A percentile compares a stretch with the other conserved stretches of the same genome.
phyloP scores from a whole-genome alignment of 1,140 invertebrate genomes.

The Atta texana region DNA sequence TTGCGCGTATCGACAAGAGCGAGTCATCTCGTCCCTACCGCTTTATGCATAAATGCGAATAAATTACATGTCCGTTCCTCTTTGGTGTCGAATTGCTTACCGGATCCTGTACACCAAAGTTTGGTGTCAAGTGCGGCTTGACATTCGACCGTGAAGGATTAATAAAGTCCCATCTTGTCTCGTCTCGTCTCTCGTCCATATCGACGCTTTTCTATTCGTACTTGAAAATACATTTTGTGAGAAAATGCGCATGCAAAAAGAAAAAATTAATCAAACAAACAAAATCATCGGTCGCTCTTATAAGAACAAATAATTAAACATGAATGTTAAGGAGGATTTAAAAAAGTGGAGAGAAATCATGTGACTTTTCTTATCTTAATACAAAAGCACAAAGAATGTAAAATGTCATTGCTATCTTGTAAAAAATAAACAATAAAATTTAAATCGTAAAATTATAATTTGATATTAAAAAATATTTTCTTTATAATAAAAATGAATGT shows the following conservation, averaged over 20 bases:
- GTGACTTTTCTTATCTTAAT: too few species aligned
- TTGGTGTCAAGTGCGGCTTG: constrained; percentile 19
- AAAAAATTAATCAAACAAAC: neutral
- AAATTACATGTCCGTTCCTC: constrained; percentile 44
- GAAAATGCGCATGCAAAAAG: neutral
- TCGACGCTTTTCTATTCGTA: neutral
- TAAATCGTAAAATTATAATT: too few species aligned
- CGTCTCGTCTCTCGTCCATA: neutral
- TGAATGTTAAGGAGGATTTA: too few species aligned
- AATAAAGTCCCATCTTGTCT: constrained; percentile 36
- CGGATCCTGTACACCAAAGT: constrained; percentile 43
- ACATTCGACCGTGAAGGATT: constrained; percentile 44
- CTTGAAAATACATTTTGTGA: neutral
- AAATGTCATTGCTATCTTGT: too few species aligned
- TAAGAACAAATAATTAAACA: neutral
- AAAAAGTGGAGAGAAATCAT: too few species aligned
- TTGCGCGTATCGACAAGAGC: neutral
- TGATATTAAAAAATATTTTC: too few species aligned
- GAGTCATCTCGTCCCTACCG: constrained; percentile 8
- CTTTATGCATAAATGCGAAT: constrained; percentile 53
- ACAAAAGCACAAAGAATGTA: too few species aligned
- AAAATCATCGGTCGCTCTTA: neutral
- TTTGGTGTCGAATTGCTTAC: constrained; percentile 42
- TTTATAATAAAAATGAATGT: too few species aligned
- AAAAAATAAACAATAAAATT: too few species aligned